Evolutionary conservation across 2,797 vertebrate species (phyloP), one percentile per base, ranked within the genome.

Genomic region (Geotrypetes seraphini): DNA sequence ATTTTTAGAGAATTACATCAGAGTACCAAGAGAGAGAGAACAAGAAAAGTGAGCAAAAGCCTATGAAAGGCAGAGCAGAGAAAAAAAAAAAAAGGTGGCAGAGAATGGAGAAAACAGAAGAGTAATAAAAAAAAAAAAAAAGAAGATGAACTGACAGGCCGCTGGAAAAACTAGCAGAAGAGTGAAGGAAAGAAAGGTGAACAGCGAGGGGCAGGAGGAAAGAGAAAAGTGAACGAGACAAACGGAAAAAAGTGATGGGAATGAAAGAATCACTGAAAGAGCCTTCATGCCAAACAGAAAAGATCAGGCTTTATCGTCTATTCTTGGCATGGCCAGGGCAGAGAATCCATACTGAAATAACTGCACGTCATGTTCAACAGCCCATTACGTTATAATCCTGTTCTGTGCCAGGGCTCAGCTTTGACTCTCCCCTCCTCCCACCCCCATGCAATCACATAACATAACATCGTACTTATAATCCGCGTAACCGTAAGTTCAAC

Each of bases 351-450:
- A 69, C 73, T 75, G 76, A 83, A 83, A 84, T 84, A 79, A 81
- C 78, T 53, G 64, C 78, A 81, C 84, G 80, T 86, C 84, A 83
- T 75, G 75, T 84, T 85, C 84, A 84, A 86, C 86, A 85, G 81
- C 82, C 75, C 75, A 70, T 73, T 78, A 81, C 78, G 81, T 81
- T n/a, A 81, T 82, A 84, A 82, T 80, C n/a, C n/a, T n/a, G n/a
- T n/a, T n/a, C n/a, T n/a, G n/a, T n/a, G n/a, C n/a, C 81, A n/a
- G n/a, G n/a, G n/a, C n/a, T n/a, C n/a, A n/a, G n/a, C n/a, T n/a
- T n/a, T n/a, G n/a, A n/a, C n/a, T n/a, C n/a, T n/a, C n/a, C n/a
- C n/a, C n/a, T n/a, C n/a, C n/a, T n/a, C n/a, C n/a, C n/a, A n/a
- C n/a, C n/a, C n/a, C n/a, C n/a, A n/a, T n/a, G n/a, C n/a, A n/a